Conservation (phyloP, 1,140 invertebrate species). For the Cepaea nemoralis region DNA sequence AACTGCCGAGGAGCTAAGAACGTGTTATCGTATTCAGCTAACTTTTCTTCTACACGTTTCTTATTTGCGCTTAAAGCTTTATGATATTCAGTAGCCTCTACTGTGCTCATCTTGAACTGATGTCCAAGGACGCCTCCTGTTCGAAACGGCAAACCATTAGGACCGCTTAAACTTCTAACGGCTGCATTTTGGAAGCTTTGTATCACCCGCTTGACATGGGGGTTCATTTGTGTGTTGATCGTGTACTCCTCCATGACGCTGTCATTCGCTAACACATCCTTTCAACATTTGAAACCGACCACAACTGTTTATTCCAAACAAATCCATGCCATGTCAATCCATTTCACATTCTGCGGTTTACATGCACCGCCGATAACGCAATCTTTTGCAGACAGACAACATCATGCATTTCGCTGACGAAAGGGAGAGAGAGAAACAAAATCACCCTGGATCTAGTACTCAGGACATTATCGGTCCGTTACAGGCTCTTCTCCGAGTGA, state of each 20-base stretch:
- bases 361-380: no score
- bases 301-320: conserved; percentile 28
- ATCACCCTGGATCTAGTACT: no score
- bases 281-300: conserved; percentile 26
- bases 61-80: conserved; percentile 53
- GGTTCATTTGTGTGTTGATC: conserved; percentile 75
- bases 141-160: conserved; percentile 77
- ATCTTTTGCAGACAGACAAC: no score
- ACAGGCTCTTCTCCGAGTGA: no score
- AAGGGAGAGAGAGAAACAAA: no score
- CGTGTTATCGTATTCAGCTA: conserved; percentile 64
- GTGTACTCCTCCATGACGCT: conserved; percentile 56
- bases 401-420: no score
- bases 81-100: conserved; percentile 56
- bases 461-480: no score
- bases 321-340: conserved; percentile 1
- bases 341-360: background rate
- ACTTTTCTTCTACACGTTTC: conserved; percentile 57
- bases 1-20: conserved; percentile 63
- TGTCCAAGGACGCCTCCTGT: conserved; percentile 42
- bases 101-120: conserved; percentile 51
- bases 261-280: conserved; percentile 1
- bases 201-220: conserved; percentile 90
- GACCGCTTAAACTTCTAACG: conserved; percentile 90
- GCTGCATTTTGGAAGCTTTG: conserved; percentile 93